Evolutionary conservation across 2,888 invertebrate genomes (phyloP).

Genomic region (Caenorhabditis sulstoni): DNA sequence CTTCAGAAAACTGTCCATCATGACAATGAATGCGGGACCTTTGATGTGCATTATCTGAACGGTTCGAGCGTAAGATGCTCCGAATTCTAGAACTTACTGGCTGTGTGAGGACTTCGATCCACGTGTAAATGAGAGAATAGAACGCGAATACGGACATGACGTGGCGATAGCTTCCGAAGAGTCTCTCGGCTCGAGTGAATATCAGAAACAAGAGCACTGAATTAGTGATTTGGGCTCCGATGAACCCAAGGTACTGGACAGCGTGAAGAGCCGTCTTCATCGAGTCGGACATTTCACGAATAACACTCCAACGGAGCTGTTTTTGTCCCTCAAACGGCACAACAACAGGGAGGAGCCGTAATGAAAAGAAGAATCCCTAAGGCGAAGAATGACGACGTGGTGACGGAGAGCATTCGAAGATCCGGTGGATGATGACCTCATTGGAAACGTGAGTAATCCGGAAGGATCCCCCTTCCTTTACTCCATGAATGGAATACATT

Average conservation of each 20-base stretch:
- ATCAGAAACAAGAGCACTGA: slow-evolving; percentile 26
- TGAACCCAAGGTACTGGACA: slow-evolving; percentile 23
- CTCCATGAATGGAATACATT: no score
- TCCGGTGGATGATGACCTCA: no score
- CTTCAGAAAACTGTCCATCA: slow-evolving; percentile 24
- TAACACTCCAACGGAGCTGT: no score
- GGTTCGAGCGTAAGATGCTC: no score
- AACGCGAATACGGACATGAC: slow-evolving; percentile 26
- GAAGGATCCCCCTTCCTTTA: no score
- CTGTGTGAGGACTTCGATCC: slow-evolving; percentile 41
- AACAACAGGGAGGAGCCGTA: no score
- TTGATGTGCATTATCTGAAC: slow-evolving; percentile 43
- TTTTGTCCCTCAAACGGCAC: no score
- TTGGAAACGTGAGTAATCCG: no score
- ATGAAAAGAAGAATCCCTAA: no score
- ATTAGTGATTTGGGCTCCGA: slow-evolving; percentile 32
- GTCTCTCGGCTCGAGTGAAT: slow-evolving; percentile 24
- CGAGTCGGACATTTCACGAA: slow-evolving; percentile 2
- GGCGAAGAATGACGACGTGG: no score
- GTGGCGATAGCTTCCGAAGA: slow-evolving; percentile 42
- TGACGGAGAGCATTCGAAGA: no score
- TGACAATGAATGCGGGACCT: slow-evolving; percentile 23
- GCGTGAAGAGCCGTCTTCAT: slow-evolving; percentile 18
- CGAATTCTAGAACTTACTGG: no score
- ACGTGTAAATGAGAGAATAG: slow-evolving; percentile 33